These are phyloP conservation scores for Melitaea athalia DNA, from an alignment of 2,888 invertebrate species.

Conservation along the genomic window DNA sequence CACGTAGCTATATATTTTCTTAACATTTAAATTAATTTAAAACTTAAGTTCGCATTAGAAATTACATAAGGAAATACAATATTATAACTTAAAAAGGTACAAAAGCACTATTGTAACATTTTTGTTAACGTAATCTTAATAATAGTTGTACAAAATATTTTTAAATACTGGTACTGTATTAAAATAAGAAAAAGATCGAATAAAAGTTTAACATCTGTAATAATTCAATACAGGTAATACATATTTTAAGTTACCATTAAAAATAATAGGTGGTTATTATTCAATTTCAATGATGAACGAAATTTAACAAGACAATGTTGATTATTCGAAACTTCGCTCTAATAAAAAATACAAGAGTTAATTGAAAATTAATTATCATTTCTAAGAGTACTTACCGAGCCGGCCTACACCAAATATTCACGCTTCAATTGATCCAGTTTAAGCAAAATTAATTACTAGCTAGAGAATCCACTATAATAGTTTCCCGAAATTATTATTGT, in stretches of 20 bases:
- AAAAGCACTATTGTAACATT: no score
- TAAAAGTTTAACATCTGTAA: not conserved
- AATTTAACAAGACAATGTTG: constrained; percentile 24
- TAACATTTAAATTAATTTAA: no score
- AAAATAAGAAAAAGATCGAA: no score
- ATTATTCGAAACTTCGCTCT: constrained; percentile 34
- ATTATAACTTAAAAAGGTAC: no score
- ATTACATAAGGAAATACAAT: no score
- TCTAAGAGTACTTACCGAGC: constrained; percentile 62
- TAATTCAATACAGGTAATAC: not conserved
- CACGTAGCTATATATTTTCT: no score
- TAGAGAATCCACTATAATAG: constrained; percentile 80
- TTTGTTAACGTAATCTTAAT: no score
- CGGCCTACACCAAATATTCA: constrained; percentile 76
- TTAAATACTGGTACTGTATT: no score
- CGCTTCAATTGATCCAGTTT: constrained; percentile 81
- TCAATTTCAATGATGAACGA: not conserved
- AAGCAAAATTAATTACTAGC: constrained; percentile 80
- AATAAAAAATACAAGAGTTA: constrained; percentile 63
- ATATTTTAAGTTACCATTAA: not conserved
- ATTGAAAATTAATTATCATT: constrained; percentile 73
- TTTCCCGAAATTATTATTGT: constrained; percentile 80
- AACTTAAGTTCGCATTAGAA: no score
- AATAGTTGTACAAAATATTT: no score
- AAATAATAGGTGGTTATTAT: not conserved